These are phyloP conservation scores for Zoanthus gigantus DNA, from an alignment of 92 coral and sea anemone species.

Conservation along the genomic window DNA sequence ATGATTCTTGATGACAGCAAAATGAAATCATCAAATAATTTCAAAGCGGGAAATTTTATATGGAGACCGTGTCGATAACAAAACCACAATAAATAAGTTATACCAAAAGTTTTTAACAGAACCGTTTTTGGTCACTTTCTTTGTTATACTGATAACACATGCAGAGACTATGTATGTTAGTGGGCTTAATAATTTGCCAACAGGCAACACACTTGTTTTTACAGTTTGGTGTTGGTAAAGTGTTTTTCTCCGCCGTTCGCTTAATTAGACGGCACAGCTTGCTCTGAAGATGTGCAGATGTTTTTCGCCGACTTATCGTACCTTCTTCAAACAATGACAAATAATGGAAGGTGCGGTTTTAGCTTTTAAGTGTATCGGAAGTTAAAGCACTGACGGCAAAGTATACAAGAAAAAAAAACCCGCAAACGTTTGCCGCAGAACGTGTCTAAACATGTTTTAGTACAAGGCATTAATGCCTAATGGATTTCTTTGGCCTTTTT, in stretches of 20 bases:
- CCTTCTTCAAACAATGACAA: not conserved
- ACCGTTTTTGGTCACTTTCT: no score
- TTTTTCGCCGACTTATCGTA: not conserved
- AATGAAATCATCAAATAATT: no score
- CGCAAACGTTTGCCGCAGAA: not conserved
- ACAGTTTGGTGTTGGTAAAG: not conserved
- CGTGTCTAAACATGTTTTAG: slow-evolving; percentile 25
- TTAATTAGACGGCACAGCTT: slow-evolving; percentile 24
- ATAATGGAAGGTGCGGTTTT: not conserved
- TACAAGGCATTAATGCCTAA: not conserved
- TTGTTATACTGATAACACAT: not conserved
- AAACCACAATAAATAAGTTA: no score
- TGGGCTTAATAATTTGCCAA: not conserved
- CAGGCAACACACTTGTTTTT: no score
- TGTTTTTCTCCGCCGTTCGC: not conserved
- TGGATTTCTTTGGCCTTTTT: not conserved
- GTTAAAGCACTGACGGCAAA: slow-evolving; percentile 20
- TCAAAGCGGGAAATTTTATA: no score
- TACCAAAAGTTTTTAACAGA: no score
- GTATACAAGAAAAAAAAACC: not conserved
- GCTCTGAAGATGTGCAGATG: slow-evolving; percentile 25
- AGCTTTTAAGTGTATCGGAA: slow-evolving; percentile 24
- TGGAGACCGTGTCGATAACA: no score
- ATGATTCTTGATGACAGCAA: no score
- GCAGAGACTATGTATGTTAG: not conserved